Evolutionary conservation across 2,888 invertebrate genomes (phyloP), one percentile per base, ranked within the genome.

Genomic region (Agrochola lota): DNA sequence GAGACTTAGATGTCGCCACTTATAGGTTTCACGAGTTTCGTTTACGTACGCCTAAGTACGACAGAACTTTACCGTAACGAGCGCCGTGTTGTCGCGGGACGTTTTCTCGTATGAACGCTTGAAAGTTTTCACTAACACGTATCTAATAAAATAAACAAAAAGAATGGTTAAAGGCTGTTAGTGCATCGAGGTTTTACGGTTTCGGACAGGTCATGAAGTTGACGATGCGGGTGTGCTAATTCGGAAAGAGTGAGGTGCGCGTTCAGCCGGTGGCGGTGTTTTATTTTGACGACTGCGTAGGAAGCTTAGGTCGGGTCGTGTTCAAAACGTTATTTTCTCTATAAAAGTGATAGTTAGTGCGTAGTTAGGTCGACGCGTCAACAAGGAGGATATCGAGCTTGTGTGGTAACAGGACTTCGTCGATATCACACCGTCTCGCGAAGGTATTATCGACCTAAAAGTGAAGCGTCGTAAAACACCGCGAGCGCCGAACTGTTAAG

Each of bases 51-150:
- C 43, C 7, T 40, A 40, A 7, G 40, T 40, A 40, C 40, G 40
- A 40, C 40, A 40, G 40, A 40, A 40, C 40, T 40, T 40, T 40
- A 40, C 40, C 40, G 40, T 40, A 40, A 40, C 40, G 40, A 40
- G 40, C 40, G 40, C 40, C 40, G 40, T 40, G 40, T 7, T 40
- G 40, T 40, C 40, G 40, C 40, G 40, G 40, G 40, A 40, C 40
- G 40, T 40, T 40, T 40, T 40, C 40, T 81, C 84, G 78, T 76
- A 72, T 60, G 82, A 84, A 72, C 85, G 55, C 71, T 78, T 71
- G 55, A 79, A 77, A 80, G 80, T 84, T 84, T 83, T 83, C 82
- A 83, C 82, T 83, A 83, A 77, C 81, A 83, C 73, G 73, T 73
- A 74, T 84, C 81, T 77, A 80, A 78, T 78, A 77, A 83, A 77